Evolutionary conservation across 2,797 vertebrate species (phyloP).

Genomic region (Typhlichthys eigenmanni): DNA sequence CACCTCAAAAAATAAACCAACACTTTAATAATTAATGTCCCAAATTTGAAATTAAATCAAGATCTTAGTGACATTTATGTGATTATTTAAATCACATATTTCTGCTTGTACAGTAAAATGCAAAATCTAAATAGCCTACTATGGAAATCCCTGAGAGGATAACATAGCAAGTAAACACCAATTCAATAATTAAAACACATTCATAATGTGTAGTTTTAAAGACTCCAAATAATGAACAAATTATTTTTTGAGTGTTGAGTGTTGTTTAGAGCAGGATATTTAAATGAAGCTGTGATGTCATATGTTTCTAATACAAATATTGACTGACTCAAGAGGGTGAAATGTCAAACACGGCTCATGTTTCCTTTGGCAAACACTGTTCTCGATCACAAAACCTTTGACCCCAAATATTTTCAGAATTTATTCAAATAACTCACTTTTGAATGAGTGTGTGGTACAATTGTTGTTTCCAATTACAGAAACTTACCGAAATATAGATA

Average conservation of each 20-base stretch:
- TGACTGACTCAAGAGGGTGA: conserved; percentile 3
- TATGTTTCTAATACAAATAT: not conserved
- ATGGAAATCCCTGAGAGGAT: conserved; percentile 61
- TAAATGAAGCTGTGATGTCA: too few relatives aligned
- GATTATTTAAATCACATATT: conserved; percentile 10
- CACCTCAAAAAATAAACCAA: too few relatives aligned
- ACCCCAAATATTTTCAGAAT: not conserved
- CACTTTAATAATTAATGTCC: too few relatives aligned
- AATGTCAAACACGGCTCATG: conserved; percentile 22
- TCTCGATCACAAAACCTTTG: not conserved
- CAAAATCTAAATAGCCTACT: conserved; percentile 24
- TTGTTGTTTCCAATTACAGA: too few relatives aligned
- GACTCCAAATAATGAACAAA: not conserved
- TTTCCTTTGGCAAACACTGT: not conserved
- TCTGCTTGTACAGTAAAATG: conserved; percentile 45
- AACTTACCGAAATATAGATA: too few relatives aligned
- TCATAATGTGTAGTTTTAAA: too few relatives aligned
- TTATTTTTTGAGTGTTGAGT: not conserved
- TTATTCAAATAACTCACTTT: not conserved
- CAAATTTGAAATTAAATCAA: too few relatives aligned
- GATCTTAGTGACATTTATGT: too few relatives aligned
- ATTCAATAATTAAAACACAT: not conserved
- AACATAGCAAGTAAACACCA: conserved; percentile 25
- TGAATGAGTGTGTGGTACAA: not conserved
- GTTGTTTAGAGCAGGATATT: not conserved